phyloP scores from a whole-genome alignment of 2,797 vertebrate species.

The Myotis pilosus region DNA sequence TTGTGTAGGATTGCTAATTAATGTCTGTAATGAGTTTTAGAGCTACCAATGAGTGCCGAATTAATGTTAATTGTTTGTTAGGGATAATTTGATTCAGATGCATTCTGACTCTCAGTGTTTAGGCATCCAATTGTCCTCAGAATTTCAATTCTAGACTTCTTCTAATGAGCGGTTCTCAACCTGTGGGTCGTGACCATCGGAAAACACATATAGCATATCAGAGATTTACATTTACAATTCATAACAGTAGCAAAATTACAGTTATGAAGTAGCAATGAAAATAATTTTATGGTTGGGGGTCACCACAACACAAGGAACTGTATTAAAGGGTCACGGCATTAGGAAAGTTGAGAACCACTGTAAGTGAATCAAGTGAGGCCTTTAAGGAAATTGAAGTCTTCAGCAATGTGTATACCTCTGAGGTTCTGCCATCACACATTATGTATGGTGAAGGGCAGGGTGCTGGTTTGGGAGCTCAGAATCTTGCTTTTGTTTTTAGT shows the following conservation, averaged over 20 bases:
- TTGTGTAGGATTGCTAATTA: conserved; percentile 20
- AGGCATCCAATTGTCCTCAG: not conserved
- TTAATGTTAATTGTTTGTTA: not conserved
- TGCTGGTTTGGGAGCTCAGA: not conserved
- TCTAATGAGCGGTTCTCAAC: too few relatives aligned
- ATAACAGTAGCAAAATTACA: too few relatives aligned
- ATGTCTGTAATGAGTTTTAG: conserved; percentile 35
- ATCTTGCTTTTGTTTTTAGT: not conserved
- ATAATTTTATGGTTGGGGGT: too few relatives aligned
- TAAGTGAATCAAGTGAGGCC: not conserved
- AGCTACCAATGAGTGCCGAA: not conserved
- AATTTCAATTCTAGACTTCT: not conserved
- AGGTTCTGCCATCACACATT: not conserved
- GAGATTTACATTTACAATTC: too few relatives aligned
- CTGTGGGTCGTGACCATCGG: too few relatives aligned
- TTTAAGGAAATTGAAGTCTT: not conserved
- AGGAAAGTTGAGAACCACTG: too few relatives aligned
- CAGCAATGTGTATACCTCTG: not conserved
- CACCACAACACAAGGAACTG: too few relatives aligned
- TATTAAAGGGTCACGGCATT: too few relatives aligned
- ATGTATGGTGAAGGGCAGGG: not conserved
- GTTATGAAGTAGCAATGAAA: too few relatives aligned
- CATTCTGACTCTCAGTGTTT: not conserved
- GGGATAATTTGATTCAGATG: conserved; percentile 26
- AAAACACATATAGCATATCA: too few relatives aligned